Conservation (phyloP, 1,140 invertebrate genomes). For the Andricus grossulariae region DNA sequence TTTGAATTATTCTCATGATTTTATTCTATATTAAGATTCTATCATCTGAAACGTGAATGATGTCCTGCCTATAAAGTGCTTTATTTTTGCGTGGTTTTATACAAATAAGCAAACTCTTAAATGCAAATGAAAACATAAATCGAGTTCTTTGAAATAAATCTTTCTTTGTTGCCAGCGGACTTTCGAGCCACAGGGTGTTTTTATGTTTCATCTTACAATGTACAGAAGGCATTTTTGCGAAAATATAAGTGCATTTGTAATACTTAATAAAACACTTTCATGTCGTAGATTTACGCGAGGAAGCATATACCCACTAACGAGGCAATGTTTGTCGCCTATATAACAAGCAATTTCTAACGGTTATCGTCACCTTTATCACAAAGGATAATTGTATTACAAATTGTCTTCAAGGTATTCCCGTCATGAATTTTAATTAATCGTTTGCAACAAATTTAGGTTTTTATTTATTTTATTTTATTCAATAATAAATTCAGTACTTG, state of each 20-base stretch:
- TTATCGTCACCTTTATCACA: constrained; percentile 23
- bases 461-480: neutral
- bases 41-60: neutral
- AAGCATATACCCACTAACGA: constrained; percentile 1
- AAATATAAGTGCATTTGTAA: constrained; percentile 22
- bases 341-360: constrained; percentile 28
- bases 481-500: neutral
- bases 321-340: neutral
- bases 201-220: neutral
- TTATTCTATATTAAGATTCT: too few relatives aligned
- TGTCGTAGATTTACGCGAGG: constrained; percentile 1
- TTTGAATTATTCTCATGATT: too few relatives aligned
- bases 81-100: neutral
- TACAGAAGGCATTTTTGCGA: neutral
- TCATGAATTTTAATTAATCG: constrained; percentile 16
- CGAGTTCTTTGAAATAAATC: constrained; percentile 19
- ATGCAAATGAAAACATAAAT: constrained; percentile 24
- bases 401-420: neutral
- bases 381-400: constrained; percentile 26
- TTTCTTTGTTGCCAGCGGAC: constrained; percentile 1
- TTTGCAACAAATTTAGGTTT: neutral
- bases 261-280: constrained; percentile 31
- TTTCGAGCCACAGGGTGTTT: neutral
- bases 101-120: neutral
- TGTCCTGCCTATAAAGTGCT: neutral